Percentiles rank a stretch among this genome's conserved stretches.
Evolutionary conservation across 2,797 vertebrate genomes (phyloP).

Genomic region (Argyrosomus regius): DNA sequence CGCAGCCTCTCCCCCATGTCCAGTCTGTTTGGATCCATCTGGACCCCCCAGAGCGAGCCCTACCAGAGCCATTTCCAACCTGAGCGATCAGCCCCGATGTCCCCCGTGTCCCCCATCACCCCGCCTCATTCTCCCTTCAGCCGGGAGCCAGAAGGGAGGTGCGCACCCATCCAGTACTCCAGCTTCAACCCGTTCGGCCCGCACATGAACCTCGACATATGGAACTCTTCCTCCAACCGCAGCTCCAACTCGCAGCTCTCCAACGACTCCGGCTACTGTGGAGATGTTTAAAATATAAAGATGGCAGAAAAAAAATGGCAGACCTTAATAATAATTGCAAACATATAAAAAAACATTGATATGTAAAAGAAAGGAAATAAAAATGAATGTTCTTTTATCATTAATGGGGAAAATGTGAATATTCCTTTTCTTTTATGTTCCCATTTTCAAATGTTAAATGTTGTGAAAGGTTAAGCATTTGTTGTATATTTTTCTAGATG

Average conservation of each 20-base stretch:
- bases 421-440: slow-evolving; percentile 87
- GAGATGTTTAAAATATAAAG: slow-evolving; percentile 79
- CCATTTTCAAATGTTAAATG: slow-evolving; percentile 85
- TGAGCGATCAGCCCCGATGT: slow-evolving; percentile 83
- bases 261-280: slow-evolving; percentile 97
- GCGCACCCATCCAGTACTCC: slow-evolving; percentile 89
- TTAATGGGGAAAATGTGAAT: slow-evolving; percentile 85
- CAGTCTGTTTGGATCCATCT: slow-evolving; percentile 98
- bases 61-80: slow-evolving; percentile 90
- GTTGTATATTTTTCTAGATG: slow-evolving; percentile 93
- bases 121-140: slow-evolving; percentile 87
- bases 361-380: slow-evolving; percentile 79
- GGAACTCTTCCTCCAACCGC: slow-evolving; percentile 94
- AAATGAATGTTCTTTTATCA: slow-evolving; percentile 86
- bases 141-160: slow-evolving; percentile 89
- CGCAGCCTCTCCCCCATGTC: slow-evolving; percentile 99
- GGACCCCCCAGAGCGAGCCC: slow-evolving; percentile 95
- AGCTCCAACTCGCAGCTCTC: slow-evolving; percentile 94
- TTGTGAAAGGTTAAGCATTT: slow-evolving; percentile 89
- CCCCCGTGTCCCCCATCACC: slow-evolving; percentile 86
- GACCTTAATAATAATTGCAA: slow-evolving; percentile 71
- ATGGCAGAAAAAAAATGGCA: slow-evolving; percentile 15
- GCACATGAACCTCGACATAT: slow-evolving; percentile 99
- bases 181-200: slow-evolving; percentile 97
- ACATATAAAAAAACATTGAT: slow-evolving; percentile 66